Base-by-base conservation (phyloP, 2,797 vertebrate genomes). In the Crocodylus rhombifer region DNA sequence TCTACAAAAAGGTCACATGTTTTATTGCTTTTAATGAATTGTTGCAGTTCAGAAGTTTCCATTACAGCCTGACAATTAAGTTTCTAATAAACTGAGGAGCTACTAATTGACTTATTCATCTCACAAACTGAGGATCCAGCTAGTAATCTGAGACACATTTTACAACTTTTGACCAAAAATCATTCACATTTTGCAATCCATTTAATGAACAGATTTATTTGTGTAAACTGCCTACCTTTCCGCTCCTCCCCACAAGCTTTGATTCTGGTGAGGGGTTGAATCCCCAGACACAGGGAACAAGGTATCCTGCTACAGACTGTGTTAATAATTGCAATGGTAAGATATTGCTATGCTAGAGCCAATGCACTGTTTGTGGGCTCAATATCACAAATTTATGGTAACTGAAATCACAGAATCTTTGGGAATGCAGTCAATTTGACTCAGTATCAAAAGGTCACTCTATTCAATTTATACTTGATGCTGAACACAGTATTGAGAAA, bases 391-490 rank as follows among this genome's bases (percentile, higher is more conserved):
- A 98, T 97, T 94, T 97, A 98, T 98, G 98, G 96, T 98, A 98
- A 98, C 98, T 98, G 98, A 98, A 99, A 98, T 95, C 97, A 97
- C 97, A 97, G 96, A 98, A 98, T 98, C 97, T 98, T 98, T 98
- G 97, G 97, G 98, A 99, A 99, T 91, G 95, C 96, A 98, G 98
- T 98, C 98, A 98, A 97, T 99, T 99, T 98, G 97, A 98, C 96
- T 98, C 97, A 94, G 97, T 97, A 95, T 97, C 98, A 97, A 98
- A 99, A 98, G 98, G 98, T 99, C 98, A 98, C 95, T 96, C 97
- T 97, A 97, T 98, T 99, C 98, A 99, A 98, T 98, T 99, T 98
- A 97, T 98, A 98, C 97, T 98, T 97, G 93, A 98, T 96, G 97
- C 97, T 96, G 96, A 97, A 96, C 80, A 97, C 94, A 96, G 98